Base-by-base conservation (phyloP, 2,113 vertebrate species). In the Cynopterus brachyotis region DNA sequence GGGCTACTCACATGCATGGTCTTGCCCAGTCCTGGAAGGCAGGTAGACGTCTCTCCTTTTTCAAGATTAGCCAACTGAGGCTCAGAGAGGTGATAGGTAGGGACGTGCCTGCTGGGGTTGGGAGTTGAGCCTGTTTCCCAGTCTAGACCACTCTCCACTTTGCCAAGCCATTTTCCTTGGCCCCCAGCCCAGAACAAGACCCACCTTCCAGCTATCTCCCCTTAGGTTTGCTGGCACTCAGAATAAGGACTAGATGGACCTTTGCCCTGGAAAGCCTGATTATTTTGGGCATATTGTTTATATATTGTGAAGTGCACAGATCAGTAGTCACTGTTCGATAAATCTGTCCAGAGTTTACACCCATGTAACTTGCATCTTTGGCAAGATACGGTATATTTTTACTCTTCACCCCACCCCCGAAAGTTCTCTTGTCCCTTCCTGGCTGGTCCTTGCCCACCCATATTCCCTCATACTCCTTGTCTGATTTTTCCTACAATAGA, bases 21-120 rank as follows among this genome's bases (percentile, higher is more conserved):
- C 16, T 37, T 0, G 0, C 9, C 35, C 15, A 0, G n/a, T 10
- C 42, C 47, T 37, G 37, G 19, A 1, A 7, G 76, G 62, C 3
- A 4, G 28, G 20, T 6, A 20, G 20, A 12, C n/a, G 6, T 20
- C 32, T 53, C 59, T 22, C 19, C 3, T 6, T 47, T 67, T 32
- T 24, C 32, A 20, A 3, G 37, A 37, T 30, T 80, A 66, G 80
- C 60, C 3, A 4, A 2, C n/a, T 1, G 5, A 60, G 47, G 45
- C 84, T 53, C 6, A 9, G 72, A 5, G 69, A 30, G 37, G 42
- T 19, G 59, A 10, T 22, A 17, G 40, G 70, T 17, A 1, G 26
- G 45, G 42, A 73, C 5, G 15, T 66, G 57, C 55, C 30, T 4
- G 0, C 0, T 5, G 42, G 45, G 32, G 30, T 80, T 9, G 3